phyloP scores from a whole-genome alignment of 1,140 invertebrate species.

The Saccostrea glomerata region DNA sequence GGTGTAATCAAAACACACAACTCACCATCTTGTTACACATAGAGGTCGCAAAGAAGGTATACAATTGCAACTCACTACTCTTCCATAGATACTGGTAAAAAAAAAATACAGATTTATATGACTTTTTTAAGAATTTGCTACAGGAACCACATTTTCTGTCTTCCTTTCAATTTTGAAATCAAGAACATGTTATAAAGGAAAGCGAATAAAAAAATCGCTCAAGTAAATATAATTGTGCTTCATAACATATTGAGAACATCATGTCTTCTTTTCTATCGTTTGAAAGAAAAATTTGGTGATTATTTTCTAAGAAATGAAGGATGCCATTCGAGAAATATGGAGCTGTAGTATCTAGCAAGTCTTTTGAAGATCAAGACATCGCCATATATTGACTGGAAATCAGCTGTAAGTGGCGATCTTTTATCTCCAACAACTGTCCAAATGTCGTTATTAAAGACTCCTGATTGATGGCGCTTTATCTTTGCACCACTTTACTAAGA shows the following conservation, averaged over 20 bases:
- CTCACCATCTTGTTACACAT: too few species aligned
- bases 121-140: too few species aligned
- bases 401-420: slow-evolving; percentile 4
- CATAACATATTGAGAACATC: not conserved
- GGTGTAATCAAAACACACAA: too few species aligned
- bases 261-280: not conserved
- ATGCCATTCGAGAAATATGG: not conserved
- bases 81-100: too few species aligned
- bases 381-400: slow-evolving; percentile 31
- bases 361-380: slow-evolving; percentile 24
- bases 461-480: slow-evolving; percentile 30
- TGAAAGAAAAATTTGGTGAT: not conserved
- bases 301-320: not conserved
- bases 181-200: too few species aligned
- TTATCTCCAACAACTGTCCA: slow-evolving; percentile 24
- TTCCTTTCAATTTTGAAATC: too few species aligned
- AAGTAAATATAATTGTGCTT: not conserved
- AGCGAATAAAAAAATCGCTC: too few species aligned
- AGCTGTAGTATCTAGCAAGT: not conserved
- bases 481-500: not conserved
- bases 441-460: slow-evolving; percentile 32
- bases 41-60: too few species aligned
- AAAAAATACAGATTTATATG: too few species aligned
- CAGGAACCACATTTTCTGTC: too few species aligned
- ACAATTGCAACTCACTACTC: too few species aligned